These are phyloP conservation scores for Gobio gobio DNA, from an alignment of 2,113 vertebrate genomes.

Conservation along the genomic window DNA sequence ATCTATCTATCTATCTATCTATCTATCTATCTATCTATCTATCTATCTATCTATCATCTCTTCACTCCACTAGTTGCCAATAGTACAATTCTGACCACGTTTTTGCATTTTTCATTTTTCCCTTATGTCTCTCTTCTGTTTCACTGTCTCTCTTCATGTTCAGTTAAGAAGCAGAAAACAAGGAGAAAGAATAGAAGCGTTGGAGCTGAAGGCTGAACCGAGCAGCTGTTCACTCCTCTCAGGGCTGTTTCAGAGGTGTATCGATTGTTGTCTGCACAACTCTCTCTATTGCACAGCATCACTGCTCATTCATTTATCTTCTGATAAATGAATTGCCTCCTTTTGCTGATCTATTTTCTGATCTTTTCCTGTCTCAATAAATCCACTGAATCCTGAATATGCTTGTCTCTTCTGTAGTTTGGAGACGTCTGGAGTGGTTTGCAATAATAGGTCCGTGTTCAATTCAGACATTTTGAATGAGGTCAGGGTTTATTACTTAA, in stretches of 20 bases:
- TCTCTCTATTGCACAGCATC: slow-evolving; percentile 39
- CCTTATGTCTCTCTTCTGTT: neutral
- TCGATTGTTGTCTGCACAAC: slow-evolving; percentile 49
- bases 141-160: neutral
- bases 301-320: slow-evolving; percentile 44
- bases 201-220: slow-evolving; percentile 15
- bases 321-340: slow-evolving; percentile 51
- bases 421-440: neutral
- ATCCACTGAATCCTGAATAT: neutral
- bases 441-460: neutral
- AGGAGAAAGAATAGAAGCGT: neutral
- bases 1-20: no score
- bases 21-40: no score
- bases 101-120: no score
- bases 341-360: slow-evolving; percentile 60
- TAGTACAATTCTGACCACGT: no score
- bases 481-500: neutral
- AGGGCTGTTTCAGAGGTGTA: slow-evolving; percentile 40
- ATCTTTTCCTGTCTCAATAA: slow-evolving; percentile 51
- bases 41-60: no score
- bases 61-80: no score
- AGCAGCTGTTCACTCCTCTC: slow-evolving; percentile 31
- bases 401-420: neutral
- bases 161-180: neutral
- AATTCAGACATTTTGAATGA: neutral